Evolutionary conservation across 1,140 invertebrate species (phyloP).

Genomic region (Papilio aristodemus): DNA sequence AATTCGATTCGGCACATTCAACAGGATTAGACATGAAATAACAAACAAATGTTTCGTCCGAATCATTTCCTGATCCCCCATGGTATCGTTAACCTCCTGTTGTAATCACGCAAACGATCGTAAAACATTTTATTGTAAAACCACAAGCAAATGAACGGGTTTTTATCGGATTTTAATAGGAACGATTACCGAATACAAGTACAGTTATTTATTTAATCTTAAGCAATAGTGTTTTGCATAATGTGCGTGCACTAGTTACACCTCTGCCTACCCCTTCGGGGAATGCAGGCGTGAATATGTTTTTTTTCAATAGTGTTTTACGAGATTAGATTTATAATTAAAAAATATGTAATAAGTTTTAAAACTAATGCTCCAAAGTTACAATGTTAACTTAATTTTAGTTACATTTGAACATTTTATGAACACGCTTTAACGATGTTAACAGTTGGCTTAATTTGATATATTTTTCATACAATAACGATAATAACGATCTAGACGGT

Average conservation of each 20-base stretch:
- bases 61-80: slow-evolving; percentile 61
- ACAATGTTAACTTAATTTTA: too few relatives aligned
- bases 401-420: too few relatives aligned
- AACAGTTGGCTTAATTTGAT: too few relatives aligned
- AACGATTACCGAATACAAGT: slow-evolving; percentile 43
- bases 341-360: not conserved
- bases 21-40: slow-evolving; percentile 36
- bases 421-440: too few relatives aligned
- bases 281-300: too few relatives aligned
- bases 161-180: slow-evolving; percentile 64
- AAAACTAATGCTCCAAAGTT: not conserved
- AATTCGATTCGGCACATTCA: slow-evolving; percentile 5
- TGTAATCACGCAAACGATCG: slow-evolving; percentile 62
- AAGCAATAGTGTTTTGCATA: too few relatives aligned
- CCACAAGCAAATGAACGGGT: slow-evolving; percentile 71
- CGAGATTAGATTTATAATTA: not conserved
- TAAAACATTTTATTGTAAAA: slow-evolving; percentile 65
- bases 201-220: not conserved
- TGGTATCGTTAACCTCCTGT: slow-evolving; percentile 60
- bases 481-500: too few relatives aligned
- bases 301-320: too few relatives aligned
- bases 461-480: too few relatives aligned
- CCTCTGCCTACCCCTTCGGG: too few relatives aligned
- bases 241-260: too few relatives aligned
- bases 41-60: slow-evolving; percentile 47